Base-by-base conservation (phyloP, 1,140 invertebrate species). In the Drosophila triauraria region DNA sequence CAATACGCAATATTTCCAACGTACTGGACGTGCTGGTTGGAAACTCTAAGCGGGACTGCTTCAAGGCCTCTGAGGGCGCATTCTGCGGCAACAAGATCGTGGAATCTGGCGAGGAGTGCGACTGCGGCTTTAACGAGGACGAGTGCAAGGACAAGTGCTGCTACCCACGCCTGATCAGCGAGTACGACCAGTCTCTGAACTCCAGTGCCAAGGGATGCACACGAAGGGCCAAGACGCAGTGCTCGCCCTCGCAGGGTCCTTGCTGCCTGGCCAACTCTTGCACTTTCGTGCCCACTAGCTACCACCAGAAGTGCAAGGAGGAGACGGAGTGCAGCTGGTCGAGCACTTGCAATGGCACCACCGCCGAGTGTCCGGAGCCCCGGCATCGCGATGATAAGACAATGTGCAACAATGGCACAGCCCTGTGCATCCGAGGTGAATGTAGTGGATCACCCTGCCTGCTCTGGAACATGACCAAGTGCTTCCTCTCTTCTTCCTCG, bases 51-150 rank as follows among this genome's bases (percentile, higher is more conserved):
- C 94, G 96, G n/a, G 99, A 99, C 93, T 99, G 99, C 92, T 99
- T 99, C 93, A 93, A 94, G 94, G 97, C 96, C 30, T 97, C 96
- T 59, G 96, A 96, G 65, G 98, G 97, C 67, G 97, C 99, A 27
- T 99, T 99, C 95, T 99, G 99, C 94, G 99, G 99, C 15, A 99
- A 99, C 93, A 99, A 99, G 94, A 99, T 99, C 87, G 98, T 99
- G 1, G 99, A 99, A 93, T 96, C 96, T 35, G 98, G 97, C 13
- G 99, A 99, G 93, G 97, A 99, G 93, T 99, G 99, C 92, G 99
- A 99, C 93, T 99, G 99, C 93, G 99, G 99, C 25, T 99, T 99
- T 92, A 97, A 98, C 88, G 96, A 97, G 63, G 95, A 95, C 23
- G 99, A 99, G 91, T 99, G 99, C 93, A 95, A 95, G 67, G 98